A percentile compares a stretch with the other conserved stretches of the same genome.
These are phyloP conservation scores for Ligdia adustata DNA, from an alignment of 2,888 invertebrate genomes.

Conservation along the genomic window DNA sequence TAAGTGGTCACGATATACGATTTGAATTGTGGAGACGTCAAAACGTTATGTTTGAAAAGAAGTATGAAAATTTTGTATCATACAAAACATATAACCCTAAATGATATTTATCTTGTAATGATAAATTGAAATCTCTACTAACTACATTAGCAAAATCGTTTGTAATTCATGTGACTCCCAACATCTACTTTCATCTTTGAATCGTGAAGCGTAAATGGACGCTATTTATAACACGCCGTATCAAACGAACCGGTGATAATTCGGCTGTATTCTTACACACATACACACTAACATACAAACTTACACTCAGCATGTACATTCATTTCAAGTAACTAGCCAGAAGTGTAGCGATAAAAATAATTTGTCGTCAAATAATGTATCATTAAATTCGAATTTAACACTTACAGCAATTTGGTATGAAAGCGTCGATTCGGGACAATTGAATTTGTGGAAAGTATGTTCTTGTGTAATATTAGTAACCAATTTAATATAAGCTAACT, in stretches of 20 bases:
- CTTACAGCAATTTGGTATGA: slow-evolving; percentile 37
- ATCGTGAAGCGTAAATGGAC: slow-evolving; percentile 69
- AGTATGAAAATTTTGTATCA: too few relatives aligned
- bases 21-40: slow-evolving; percentile 9
- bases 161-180: slow-evolving; percentile 22
- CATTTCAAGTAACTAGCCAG: slow-evolving; percentile 6
- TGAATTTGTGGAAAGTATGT: slow-evolving; percentile 32
- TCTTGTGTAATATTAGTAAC: slow-evolving; percentile 24
- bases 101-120: slow-evolving; percentile 19
- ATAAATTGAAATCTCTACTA: slow-evolving; percentile 31
- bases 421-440: slow-evolving; percentile 38
- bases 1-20: slow-evolving; percentile 51
- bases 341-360: slow-evolving; percentile 20
- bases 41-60: background rate
- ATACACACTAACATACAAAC: slow-evolving; percentile 21
- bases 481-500: too few relatives aligned
- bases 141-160: slow-evolving; percentile 20
- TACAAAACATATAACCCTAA: background rate
- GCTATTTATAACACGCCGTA: slow-evolving; percentile 64
- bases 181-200: slow-evolving; percentile 33
- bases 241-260: slow-evolving; percentile 60
- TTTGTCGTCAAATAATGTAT: slow-evolving; percentile 41
- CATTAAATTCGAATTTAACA: slow-evolving; percentile 46
- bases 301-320: background rate
- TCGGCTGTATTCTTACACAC: slow-evolving; percentile 43